Evolutionary conservation across 2,113 vertebrate genomes (phyloP), one percentile per base, ranked within the genome.

Genomic region (Clarias magur): DNA sequence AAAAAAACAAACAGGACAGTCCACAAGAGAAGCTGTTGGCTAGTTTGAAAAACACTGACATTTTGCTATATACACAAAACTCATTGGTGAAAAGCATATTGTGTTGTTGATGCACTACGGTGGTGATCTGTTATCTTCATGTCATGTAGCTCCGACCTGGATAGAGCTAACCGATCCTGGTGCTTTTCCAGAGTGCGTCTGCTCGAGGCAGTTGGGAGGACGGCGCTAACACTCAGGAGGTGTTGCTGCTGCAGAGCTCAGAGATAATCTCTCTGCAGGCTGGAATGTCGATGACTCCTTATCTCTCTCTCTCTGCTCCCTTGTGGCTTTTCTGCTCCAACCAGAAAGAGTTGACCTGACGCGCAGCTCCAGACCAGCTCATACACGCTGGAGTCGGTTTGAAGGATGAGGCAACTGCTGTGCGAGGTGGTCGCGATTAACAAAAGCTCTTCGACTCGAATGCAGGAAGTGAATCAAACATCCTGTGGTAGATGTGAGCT

Each of bases 221-320:
- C 59, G 11, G 38, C 16, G 13, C 48, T 67, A 23, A 65, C 59
- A 67, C 76, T 38, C 30, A 13, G 34, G 86, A 83, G 86, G 86
- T 83, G 86, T 83, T 87, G 72, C 62, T 82, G 27, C 38, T 87
- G 80, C 88, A 56, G 78, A 83, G 42, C 70, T 63, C 78, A 34
- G 70, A 87, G 78, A 72, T 75, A 13, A 75, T 87, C 87, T 81
- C 30, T 19, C 62, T 82, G 85, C 67, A 72, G 53, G 27, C 82
- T 89, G 90, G 90, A 91, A 91, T 91, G 90, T 89, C 89, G 88
- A 89, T 91, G 88, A 87, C 75, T 60, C 16, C 88, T 91, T 91
- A 91, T 91, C 90, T 88, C 42, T 76, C 42, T 76, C 72, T 88
- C 84, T 85, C 88, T 65, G 59, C 21, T 82, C 78, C 73, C 83